A percentile compares a stretch with the other conserved stretches of the same genome.
These are phyloP conservation scores for Tachuris rubrigastra DNA, from an alignment of 2,113 vertebrate genomes.

Conservation along the genomic window DNA sequence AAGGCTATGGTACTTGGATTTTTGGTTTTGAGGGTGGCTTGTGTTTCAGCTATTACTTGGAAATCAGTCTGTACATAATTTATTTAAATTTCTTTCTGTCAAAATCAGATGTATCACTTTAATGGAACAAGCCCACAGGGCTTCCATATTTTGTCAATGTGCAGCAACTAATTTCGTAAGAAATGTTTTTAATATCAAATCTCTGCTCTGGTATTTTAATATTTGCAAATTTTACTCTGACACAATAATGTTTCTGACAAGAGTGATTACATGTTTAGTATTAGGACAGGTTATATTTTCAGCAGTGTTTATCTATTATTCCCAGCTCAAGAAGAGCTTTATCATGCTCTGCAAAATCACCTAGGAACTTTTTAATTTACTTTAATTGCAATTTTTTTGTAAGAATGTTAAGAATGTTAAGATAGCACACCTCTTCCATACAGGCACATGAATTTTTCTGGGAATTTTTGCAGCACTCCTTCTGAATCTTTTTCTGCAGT, in stretches of 20 bases:
- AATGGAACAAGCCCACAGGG: constrained; percentile 12
- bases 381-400: neutral
- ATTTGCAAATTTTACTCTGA: neutral
- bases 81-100: neutral
- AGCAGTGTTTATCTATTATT: neutral
- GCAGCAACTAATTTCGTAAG: constrained; percentile 27
- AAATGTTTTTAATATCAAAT: constrained; percentile 34
- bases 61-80: neutral
- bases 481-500: neutral
- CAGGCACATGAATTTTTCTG: neutral
- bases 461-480: neutral
- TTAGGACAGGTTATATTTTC: neutral
- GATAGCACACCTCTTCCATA: neutral
- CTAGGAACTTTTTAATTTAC: neutral
- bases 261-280: neutral
- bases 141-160: neutral
- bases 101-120: neutral
- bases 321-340: neutral
- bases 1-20: neutral
- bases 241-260: constrained; percentile 1
- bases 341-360: neutral
- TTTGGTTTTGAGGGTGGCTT: neutral
- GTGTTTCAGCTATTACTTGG: neutral
- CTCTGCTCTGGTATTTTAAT: constrained; percentile 8
- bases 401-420: neutral